phyloP scores from a whole-genome alignment of 1,140 invertebrate species.

The Papilio polytes region DNA sequence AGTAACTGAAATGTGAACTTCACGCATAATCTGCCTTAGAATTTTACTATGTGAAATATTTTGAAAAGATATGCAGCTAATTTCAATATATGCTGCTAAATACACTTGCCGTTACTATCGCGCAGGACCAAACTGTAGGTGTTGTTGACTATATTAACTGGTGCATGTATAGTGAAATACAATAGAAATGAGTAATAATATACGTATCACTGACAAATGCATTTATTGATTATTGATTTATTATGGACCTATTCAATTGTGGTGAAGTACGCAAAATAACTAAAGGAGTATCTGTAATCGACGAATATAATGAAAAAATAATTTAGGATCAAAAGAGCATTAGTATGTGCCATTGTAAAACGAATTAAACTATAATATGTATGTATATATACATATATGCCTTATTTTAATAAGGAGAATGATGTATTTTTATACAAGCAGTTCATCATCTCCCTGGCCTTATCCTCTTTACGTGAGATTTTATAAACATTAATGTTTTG shows the following conservation, averaged over 20 bases:
- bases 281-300: not conserved
- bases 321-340: too few species aligned
- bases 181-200: not conserved
- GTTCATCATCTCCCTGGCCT: too few species aligned
- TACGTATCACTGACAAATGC: not conserved
- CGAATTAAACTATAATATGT: too few species aligned
- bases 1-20: conserved; percentile 54
- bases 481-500: too few species aligned
- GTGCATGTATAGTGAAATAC: not conserved
- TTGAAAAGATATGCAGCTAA: conserved; percentile 13
- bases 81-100: not conserved
- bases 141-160: not conserved
- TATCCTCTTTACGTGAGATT: too few species aligned
- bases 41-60: not conserved
- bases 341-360: too few species aligned
- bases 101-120: not conserved
- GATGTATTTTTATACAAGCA: too few species aligned
- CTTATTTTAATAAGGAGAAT: too few species aligned
- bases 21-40: conserved; percentile 45
- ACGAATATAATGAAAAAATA: too few species aligned
- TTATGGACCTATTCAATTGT: not conserved
- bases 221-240: not conserved
- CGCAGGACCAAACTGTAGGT: not conserved
- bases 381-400: too few species aligned
- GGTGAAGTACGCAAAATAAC: not conserved